phyloP scores from a whole-genome alignment of 1,140 invertebrate species.

The Mylabris phalerata region DNA sequence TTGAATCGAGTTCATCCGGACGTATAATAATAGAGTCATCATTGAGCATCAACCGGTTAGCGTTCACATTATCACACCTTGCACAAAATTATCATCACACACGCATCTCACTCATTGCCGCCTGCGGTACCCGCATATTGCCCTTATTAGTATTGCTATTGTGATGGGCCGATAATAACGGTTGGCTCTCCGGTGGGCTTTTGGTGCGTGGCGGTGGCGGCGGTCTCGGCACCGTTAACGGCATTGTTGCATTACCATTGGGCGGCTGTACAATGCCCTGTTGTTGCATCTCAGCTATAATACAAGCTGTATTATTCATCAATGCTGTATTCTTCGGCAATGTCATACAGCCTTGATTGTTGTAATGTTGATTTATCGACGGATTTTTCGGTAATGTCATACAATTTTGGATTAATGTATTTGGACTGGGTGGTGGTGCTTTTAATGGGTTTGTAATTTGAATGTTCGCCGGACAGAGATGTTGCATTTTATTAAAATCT shows the following conservation, averaged over 20 bases:
- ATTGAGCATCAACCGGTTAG: not conserved
- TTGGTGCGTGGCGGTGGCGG: constrained; percentile 51
- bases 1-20: not conserved
- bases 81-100: constrained; percentile 58
- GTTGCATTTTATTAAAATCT: constrained; percentile 44
- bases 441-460: constrained; percentile 52
- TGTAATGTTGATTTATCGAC: constrained; percentile 28
- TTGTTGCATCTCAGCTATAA: constrained; percentile 50
- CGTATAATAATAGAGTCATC: not conserved
- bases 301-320: constrained; percentile 47
- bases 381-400: constrained; percentile 57
- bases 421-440: constrained; percentile 52
- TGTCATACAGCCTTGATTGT: constrained; percentile 50
- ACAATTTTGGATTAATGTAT: constrained; percentile 51
- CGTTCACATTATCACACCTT: constrained; percentile 13
- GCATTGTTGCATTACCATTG: constrained; percentile 48
- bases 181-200: constrained; percentile 52
- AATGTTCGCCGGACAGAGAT: constrained; percentile 54
- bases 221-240: constrained; percentile 49
- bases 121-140: constrained; percentile 58
- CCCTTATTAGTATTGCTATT: constrained; percentile 28
- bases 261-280: constrained; percentile 48
- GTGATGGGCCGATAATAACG: constrained; percentile 42
- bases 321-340: constrained; percentile 51
- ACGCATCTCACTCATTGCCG: constrained; percentile 74